These are phyloP conservation scores for Propithecus coquereli DNA, from an alignment of 2,113 vertebrate species.

Conservation along the genomic window DNA sequence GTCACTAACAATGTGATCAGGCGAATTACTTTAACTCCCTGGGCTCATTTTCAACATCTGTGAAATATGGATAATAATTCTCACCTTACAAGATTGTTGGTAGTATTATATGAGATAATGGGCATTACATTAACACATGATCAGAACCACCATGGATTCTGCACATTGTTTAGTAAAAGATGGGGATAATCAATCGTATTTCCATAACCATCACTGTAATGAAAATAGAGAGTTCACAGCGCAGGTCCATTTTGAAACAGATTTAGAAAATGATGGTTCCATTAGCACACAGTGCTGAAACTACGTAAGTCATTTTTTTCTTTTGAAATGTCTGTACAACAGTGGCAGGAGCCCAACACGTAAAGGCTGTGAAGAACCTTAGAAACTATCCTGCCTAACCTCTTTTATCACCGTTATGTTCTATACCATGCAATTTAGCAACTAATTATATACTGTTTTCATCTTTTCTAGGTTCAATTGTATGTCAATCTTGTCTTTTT, in stretches of 20 bases:
- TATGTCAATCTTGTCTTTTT: not conserved
- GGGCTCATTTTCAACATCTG: slow-evolving; percentile 1
- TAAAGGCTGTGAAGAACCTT: not conserved
- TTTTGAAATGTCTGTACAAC: not conserved
- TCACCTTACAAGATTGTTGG: not conserved
- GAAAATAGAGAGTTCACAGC: not conserved
- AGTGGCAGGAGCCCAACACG: not conserved
- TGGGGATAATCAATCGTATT: not conserved
- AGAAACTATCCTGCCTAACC: not conserved
- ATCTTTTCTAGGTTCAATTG: not conserved
- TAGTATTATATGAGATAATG: not conserved
- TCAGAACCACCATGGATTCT: not conserved
- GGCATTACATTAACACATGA: not conserved
- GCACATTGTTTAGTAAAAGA: not conserved
- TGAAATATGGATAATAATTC: not conserved
- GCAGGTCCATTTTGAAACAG: not conserved
- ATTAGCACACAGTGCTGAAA: not conserved
- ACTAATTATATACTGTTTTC: not conserved
- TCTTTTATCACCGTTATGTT: not conserved
- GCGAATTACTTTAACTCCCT: not conserved
- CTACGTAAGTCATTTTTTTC: not conserved
- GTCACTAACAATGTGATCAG: not conserved
- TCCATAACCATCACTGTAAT: not conserved
- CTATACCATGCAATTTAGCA: not conserved
- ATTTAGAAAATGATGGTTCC: not conserved